phyloP scores from a whole-genome alignment of 2,113 vertebrate species.

The Burhinus oedicnemus region DNA sequence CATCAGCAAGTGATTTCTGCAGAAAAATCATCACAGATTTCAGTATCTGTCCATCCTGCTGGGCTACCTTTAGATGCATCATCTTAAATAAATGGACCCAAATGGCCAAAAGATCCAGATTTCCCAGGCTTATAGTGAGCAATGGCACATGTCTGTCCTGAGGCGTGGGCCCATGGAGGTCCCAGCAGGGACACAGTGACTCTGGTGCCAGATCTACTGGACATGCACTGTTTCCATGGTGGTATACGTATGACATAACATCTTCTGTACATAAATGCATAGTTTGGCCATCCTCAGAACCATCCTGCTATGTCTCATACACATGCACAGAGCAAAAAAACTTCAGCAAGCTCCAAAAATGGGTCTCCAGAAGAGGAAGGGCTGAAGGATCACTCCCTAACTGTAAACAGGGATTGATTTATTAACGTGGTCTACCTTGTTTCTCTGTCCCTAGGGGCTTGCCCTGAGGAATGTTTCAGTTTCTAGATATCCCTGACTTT shows the following conservation, averaged over 20 bases:
- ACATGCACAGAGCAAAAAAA: background rate
- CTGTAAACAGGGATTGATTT: background rate
- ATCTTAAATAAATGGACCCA: background rate
- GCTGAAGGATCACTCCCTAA: background rate
- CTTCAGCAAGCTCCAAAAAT: background rate
- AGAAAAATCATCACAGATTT: background rate
- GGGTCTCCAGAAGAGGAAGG: background rate
- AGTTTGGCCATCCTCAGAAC: background rate
- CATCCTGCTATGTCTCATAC: background rate
- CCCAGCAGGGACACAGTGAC: background rate
- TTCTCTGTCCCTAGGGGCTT: background rate
- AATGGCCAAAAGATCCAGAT: background rate
- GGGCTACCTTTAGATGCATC: background rate
- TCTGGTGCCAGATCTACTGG: background rate
- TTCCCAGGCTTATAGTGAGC: background rate
- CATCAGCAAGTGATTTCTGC: background rate
- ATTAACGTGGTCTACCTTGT: background rate
- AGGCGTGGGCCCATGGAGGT: accelerated
- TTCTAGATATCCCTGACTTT: background rate
- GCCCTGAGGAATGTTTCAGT: background rate
- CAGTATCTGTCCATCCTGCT: background rate
- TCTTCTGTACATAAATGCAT: background rate
- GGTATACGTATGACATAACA: background rate
- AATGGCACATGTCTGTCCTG: background rate
- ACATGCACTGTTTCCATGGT: accelerated